phyloP scores from a whole-genome alignment of 1,140 invertebrate genomes.

The Ptiloglossa arizonensis region DNA sequence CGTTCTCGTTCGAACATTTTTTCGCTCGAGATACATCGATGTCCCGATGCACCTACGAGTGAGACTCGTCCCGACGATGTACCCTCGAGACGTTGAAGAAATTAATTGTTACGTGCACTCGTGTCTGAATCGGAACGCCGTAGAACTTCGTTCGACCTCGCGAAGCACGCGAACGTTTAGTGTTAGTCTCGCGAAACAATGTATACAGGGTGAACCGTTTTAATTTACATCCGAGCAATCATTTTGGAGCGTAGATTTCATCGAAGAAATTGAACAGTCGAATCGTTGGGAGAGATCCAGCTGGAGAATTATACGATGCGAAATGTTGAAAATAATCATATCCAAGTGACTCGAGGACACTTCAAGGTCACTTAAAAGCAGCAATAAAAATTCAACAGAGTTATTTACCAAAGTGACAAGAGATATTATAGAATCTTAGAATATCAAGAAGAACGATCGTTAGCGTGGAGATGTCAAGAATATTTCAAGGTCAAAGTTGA shows the following conservation, averaged over 20 bases:
- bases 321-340: too few relatives aligned
- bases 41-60: background rate
- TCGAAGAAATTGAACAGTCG: background rate
- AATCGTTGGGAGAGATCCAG: background rate
- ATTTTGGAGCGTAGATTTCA: background rate
- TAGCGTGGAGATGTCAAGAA: too few relatives aligned
- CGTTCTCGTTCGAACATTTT: background rate
- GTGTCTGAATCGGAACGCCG: background rate
- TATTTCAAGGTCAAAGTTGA: too few relatives aligned
- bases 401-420: too few relatives aligned
- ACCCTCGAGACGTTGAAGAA: background rate
- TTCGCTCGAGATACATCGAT: background rate
- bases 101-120: constrained; percentile 16
- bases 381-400: too few relatives aligned
- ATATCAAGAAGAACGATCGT: too few relatives aligned
- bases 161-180: constrained; percentile 30
- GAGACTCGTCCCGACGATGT: background rate
- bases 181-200: constrained; percentile 5
- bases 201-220: background rate
- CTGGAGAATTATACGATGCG: background rate
- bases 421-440: too few relatives aligned
- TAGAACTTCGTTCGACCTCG: constrained; percentile 17
- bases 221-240: background rate
- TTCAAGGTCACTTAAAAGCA: too few relatives aligned
- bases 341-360: too few relatives aligned